These are phyloP conservation scores for Chionodraco myersi DNA, from an alignment of 2,113 vertebrate species.

Conservation along the genomic window DNA sequence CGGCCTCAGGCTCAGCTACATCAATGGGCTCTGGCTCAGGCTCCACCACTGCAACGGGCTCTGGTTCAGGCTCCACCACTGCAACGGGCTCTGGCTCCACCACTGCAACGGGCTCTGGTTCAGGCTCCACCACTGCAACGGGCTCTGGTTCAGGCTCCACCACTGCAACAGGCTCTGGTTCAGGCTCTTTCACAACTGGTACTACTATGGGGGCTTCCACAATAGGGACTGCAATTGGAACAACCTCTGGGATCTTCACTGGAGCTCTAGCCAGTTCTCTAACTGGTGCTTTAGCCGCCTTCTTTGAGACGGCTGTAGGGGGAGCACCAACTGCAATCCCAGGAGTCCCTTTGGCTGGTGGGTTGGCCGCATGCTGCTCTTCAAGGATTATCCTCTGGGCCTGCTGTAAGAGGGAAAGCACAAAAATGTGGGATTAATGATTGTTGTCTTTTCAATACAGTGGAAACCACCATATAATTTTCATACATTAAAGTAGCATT, in stretches of 20 bases:
- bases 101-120: neutral
- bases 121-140: no score
- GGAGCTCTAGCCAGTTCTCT: neutral
- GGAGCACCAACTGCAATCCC: slow-evolving; percentile 64
- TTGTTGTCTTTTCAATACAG: neutral
- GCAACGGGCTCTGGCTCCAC: neutral
- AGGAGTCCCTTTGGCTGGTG: slow-evolving; percentile 57
- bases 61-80: neutral
- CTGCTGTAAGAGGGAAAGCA: slow-evolving; percentile 62
- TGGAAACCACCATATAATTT: neutral
- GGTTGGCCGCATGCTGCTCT: slow-evolving; percentile 63
- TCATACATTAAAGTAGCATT: neutral
- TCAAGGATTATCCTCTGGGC: slow-evolving; percentile 73
- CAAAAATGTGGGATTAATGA: neutral
- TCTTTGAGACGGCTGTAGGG: slow-evolving; percentile 49
- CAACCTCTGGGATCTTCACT: slow-evolving; percentile 3
- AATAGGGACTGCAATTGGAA: slow-evolving; percentile 37
- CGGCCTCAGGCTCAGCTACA: slow-evolving; percentile 5
- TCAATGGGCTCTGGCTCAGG: neutral
- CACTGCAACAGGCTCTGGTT: no score
- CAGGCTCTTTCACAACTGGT: no score
- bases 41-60: neutral
- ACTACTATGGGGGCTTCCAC: slow-evolving; percentile 22
- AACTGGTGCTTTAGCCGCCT: slow-evolving; percentile 22
- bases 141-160: neutral